Conservation (phyloP, 2,113 vertebrate species). For the Irena cyanogastra region DNA sequence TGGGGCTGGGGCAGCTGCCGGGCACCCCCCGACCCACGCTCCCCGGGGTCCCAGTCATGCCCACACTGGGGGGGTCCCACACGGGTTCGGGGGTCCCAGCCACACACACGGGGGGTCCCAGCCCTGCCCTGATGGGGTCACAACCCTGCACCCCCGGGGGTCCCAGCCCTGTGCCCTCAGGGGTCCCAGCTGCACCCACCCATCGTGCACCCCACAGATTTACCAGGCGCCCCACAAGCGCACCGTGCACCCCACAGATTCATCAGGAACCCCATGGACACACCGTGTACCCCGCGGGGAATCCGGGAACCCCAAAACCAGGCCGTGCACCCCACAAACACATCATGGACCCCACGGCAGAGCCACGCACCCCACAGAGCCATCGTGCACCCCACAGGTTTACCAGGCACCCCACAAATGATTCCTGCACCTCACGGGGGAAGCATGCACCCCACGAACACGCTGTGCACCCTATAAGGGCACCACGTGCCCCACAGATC, state of each 20-base stretch:
- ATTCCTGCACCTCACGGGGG: not conserved
- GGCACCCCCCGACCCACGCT: not conserved
- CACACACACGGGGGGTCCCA: not conserved
- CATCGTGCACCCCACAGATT: not conserved
- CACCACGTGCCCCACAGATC: fast-evolving
- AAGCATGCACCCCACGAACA: not conserved
- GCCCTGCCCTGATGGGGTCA: no score
- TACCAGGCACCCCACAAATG: not conserved
- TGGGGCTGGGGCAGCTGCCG: no score
- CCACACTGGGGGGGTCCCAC: not conserved
- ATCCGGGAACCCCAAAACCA: not conserved
- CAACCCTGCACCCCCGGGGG: no score
- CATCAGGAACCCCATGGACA: fast-evolving
- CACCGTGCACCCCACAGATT: not conserved
- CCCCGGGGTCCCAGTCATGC: not conserved
- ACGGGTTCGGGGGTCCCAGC: no score
- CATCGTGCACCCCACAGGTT: fast-evolving
- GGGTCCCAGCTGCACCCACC: not conserved
- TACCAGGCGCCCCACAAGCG: not conserved
- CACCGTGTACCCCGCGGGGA: not conserved
- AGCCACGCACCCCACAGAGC: not conserved
- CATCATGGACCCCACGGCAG: not conserved
- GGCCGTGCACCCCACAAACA: not conserved
- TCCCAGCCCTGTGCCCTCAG: no score
- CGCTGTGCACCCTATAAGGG: not conserved